These are phyloP conservation scores for Myotis findleyi DNA, from an alignment of 2,797 vertebrate genomes.

Conservation along the genomic window DNA sequence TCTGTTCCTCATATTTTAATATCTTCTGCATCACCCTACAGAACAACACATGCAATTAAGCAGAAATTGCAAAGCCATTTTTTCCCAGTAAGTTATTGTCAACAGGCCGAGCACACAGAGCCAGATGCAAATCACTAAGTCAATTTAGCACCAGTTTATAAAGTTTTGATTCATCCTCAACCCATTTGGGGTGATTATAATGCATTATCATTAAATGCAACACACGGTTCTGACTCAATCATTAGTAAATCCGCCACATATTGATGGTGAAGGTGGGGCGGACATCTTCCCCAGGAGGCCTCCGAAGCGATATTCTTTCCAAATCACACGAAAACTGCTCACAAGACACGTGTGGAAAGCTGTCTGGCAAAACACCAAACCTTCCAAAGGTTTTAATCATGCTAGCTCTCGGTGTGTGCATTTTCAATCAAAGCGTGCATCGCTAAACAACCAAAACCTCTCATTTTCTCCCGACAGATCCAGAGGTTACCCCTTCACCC, in stretches of 20 bases:
- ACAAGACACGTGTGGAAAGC: not conserved
- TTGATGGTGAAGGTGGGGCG: not conserved
- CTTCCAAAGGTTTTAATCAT: not conserved
- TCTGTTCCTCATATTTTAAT: conserved; percentile 83
- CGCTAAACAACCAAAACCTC: not conserved
- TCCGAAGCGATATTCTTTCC: not conserved
- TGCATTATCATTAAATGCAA: conserved; percentile 65
- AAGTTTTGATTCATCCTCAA: conserved; percentile 81
- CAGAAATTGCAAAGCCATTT: conserved; percentile 74
- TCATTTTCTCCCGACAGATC: not conserved
- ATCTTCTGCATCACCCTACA: conserved; percentile 77
- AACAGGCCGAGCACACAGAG: conserved; percentile 60
- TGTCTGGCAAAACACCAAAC: not conserved
- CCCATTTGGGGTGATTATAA: conserved; percentile 62
- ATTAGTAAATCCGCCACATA: conserved; percentile 66
- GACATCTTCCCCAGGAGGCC: not conserved
- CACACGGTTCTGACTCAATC: conserved; percentile 53
- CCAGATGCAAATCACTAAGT: conserved; percentile 75
- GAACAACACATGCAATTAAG: conserved; percentile 73
- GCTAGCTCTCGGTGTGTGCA: not conserved
- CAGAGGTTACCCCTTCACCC: not conserved
- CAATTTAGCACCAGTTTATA: conserved; percentile 69
- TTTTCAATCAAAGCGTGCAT: not conserved
- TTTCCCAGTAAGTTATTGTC: conserved; percentile 68
- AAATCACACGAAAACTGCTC: not conserved